Conservation (phyloP, 1,140 invertebrate species). For the Pseudomyrmex cubaensis region DNA sequence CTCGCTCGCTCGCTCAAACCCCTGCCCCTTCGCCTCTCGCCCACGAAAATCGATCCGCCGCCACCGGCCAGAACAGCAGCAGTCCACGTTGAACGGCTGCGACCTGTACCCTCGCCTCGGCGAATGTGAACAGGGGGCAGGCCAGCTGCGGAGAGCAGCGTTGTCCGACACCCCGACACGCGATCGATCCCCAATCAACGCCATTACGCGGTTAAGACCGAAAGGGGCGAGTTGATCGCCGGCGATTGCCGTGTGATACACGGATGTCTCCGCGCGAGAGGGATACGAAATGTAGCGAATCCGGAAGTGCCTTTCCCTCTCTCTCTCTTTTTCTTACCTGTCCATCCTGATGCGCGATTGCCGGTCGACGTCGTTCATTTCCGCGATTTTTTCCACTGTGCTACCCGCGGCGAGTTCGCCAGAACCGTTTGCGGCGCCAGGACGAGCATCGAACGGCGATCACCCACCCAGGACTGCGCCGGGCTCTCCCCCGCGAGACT, state of each 20-base stretch:
- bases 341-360: not conserved
- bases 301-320: too few relatives aligned
- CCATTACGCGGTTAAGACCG: conserved; percentile 32
- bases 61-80: conserved; percentile 65
- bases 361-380: conserved; percentile 24
- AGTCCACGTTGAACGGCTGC: conserved; percentile 51
- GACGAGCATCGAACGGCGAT: conserved; percentile 31
- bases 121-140: conserved; percentile 32
- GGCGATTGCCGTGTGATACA: not conserved
- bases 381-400: not conserved
- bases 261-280: not conserved
- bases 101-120: conserved; percentile 11
- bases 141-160: not conserved
- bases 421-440: conserved; percentile 7
- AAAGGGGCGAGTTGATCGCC: not conserved
- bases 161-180: conserved; percentile 34
- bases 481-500: not conserved
- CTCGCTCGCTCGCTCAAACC: conserved; percentile 14
- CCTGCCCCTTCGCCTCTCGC: conserved; percentile 17
- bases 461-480: not conserved
- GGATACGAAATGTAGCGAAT: too few relatives aligned
- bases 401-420: conserved; percentile 16
- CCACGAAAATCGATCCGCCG: conserved; percentile 69
- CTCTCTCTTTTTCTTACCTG: conserved; percentile 17
- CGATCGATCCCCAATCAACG: conserved; percentile 59